phyloP scores from a whole-genome alignment of 2,113 vertebrate species.

The Acanthochromis polyacanthus region DNA sequence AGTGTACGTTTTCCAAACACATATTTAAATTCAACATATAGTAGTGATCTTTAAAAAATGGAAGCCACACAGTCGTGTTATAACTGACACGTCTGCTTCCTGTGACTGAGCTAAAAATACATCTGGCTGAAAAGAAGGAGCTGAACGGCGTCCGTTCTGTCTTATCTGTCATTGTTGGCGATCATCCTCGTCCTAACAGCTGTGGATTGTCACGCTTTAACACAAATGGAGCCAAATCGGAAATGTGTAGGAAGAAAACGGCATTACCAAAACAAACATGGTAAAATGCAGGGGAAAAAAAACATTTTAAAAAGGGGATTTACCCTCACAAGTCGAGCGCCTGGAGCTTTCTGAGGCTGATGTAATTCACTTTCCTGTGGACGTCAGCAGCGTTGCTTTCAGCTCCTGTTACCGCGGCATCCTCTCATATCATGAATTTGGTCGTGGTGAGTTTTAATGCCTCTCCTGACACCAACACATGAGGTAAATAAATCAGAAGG shows the following conservation, averaged over 20 bases:
- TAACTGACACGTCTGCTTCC: neutral
- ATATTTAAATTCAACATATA: neutral
- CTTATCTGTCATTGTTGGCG: neutral
- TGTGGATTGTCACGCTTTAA: neutral
- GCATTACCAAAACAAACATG: neutral
- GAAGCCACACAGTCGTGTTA: neutral
- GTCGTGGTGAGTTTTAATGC: neutral
- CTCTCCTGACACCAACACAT: slow-evolving; percentile 19
- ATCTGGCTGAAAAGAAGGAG: neutral
- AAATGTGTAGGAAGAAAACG: neutral
- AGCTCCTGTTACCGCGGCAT: slow-evolving; percentile 9
- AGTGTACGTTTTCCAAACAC: neutral
- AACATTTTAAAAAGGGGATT: neutral
- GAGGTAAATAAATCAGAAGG: slow-evolving; percentile 31
- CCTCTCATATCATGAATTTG: slow-evolving; percentile 27
- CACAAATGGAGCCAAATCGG: neutral
- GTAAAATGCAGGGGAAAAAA: neutral
- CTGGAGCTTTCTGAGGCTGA: neutral
- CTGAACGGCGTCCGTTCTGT: neutral
- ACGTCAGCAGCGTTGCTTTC: slow-evolving; percentile 9
- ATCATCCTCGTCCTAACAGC: neutral
- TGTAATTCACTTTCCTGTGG: slow-evolving; percentile 16
- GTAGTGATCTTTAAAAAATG: no score
- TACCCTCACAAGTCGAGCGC: neutral
- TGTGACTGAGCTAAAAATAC: neutral